Evolutionary conservation across 2,797 vertebrate genomes (phyloP).

Genomic region (Staurois parvus): DNA sequence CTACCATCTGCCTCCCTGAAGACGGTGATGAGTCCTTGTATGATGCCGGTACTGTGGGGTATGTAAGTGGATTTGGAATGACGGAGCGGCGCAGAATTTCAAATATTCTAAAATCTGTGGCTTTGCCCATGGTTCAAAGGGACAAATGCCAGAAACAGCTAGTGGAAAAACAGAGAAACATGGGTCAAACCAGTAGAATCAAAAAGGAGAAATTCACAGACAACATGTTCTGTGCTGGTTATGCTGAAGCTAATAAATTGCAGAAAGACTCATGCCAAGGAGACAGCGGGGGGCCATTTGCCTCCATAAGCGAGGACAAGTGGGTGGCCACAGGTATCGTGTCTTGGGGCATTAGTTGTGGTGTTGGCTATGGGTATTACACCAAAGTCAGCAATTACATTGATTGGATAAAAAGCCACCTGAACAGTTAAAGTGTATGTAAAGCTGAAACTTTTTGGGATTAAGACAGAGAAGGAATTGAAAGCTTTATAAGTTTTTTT

Average conservation of each 20-base stretch:
- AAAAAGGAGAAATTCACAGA: slow-evolving; percentile 66
- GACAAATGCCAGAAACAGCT: slow-evolving; percentile 69
- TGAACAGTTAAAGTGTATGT: not conserved
- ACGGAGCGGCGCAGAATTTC: slow-evolving; percentile 67
- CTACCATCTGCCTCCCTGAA: slow-evolving; percentile 80
- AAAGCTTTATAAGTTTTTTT: no score
- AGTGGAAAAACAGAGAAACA: not conserved
- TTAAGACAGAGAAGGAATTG: no score
- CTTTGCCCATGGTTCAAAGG: slow-evolving; percentile 66
- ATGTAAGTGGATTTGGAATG: slow-evolving; percentile 78
- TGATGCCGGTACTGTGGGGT: slow-evolving; percentile 64
- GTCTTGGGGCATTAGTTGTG: slow-evolving; percentile 80
- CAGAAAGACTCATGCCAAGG: slow-evolving; percentile 76
- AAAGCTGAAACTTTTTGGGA: no score
- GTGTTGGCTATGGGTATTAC: slow-evolving; percentile 78
- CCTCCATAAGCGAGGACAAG: slow-evolving; percentile 37
- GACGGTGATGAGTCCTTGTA: slow-evolving; percentile 67
- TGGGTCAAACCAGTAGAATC: fast-evolving
- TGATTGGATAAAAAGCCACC: slow-evolving; percentile 76
- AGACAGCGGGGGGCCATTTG: slow-evolving; percentile 75
- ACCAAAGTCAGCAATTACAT: slow-evolving; percentile 77
- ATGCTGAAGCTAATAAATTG: not conserved
- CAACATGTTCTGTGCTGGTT: slow-evolving; percentile 82
- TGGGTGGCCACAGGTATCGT: slow-evolving; percentile 79
- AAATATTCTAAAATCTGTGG: slow-evolving; percentile 67